Conservation (phyloP, 2,113 vertebrate genomes). For the Scytalopus superciliaris region DNA sequence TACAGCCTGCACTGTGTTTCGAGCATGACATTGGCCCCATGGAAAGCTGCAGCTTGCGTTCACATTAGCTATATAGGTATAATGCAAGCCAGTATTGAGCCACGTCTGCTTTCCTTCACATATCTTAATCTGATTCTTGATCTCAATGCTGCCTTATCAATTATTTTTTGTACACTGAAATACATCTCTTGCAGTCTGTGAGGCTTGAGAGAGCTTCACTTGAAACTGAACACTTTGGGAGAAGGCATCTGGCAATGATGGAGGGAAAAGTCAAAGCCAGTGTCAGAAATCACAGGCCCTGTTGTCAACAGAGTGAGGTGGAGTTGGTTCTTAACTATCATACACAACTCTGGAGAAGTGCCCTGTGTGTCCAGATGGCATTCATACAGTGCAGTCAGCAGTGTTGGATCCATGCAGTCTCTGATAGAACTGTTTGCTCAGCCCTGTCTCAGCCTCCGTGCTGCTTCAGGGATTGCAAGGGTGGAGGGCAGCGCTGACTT, state of each 20-base stretch:
- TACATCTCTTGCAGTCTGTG: not conserved
- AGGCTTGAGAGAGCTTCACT: not conserved
- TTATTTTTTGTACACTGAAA: not conserved
- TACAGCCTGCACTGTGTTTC: not conserved
- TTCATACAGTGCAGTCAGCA: not conserved
- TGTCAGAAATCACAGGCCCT: not conserved
- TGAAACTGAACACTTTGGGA: fast-evolving
- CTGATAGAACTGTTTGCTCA: not conserved
- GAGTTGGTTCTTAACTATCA: not conserved
- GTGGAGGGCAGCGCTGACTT: not conserved
- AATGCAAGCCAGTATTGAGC: not conserved
- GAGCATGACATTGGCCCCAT: not conserved
- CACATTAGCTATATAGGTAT: not conserved
- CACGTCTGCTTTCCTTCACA: not conserved
- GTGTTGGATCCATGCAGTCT: not conserved
- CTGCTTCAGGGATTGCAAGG: not conserved
- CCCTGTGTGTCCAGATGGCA: no score
- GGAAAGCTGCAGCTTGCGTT: not conserved
- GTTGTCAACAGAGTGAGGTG: not conserved
- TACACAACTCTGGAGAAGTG: not conserved
- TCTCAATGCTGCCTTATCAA: not conserved
- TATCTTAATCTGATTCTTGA: not conserved
- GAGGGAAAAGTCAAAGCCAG: not conserved
- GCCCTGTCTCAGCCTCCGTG: not conserved
- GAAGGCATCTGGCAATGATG: not conserved